Evolutionary conservation across 2,113 vertebrate species (phyloP).

Genomic region (Lycaon pictus): DNA sequence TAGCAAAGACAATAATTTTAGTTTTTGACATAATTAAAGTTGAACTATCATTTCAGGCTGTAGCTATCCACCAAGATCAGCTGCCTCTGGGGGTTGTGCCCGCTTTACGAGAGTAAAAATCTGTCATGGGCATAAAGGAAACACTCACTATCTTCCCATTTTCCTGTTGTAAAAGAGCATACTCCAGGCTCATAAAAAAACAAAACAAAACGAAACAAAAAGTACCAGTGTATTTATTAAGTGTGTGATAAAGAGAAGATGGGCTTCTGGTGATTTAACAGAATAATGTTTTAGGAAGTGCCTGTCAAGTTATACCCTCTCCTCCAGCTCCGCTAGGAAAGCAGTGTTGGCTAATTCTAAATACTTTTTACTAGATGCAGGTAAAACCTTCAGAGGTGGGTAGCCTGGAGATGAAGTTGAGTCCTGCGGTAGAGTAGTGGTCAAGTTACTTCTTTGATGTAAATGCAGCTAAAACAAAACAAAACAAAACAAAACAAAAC

Average conservation of each 20-base stretch:
- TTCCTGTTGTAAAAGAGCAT: background rate
- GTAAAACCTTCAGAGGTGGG: background rate
- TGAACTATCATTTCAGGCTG: constrained; percentile 23
- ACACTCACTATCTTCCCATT: background rate
- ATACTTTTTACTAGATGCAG: background rate
- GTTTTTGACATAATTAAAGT: constrained; percentile 22
- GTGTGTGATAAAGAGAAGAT: background rate
- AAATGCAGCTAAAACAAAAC: background rate
- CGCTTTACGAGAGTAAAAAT: background rate
- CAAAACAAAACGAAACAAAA: background rate
- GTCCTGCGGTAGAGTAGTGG: background rate
- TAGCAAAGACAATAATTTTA: background rate
- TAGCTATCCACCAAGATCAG: background rate
- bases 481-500: too few species aligned
- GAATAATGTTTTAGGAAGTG: background rate
- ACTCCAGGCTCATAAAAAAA: background rate
- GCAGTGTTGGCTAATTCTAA: background rate
- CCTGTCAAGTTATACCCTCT: background rate
- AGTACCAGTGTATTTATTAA: background rate
- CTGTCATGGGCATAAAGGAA: background rate
- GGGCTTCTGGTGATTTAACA: background rate
- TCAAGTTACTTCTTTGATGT: background rate
- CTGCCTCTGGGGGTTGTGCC: background rate
- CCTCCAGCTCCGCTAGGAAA: background rate
- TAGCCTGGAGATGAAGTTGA: background rate